Evolutionary conservation across 2,113 vertebrate species (phyloP).

Genomic region (Heterotis niloticus): DNA sequence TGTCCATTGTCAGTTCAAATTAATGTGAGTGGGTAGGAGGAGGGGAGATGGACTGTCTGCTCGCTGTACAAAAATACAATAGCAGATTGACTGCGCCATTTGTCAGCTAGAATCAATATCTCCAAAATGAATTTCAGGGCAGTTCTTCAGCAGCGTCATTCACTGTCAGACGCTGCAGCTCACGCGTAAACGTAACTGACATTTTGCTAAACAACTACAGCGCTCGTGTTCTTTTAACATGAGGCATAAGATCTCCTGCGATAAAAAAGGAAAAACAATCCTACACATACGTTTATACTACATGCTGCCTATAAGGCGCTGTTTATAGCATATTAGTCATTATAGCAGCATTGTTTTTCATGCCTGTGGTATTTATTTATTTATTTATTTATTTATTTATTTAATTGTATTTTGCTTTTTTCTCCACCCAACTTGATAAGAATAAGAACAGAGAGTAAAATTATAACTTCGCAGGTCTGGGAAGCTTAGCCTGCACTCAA

Average conservation of each 20-base stretch:
- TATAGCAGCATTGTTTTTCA: not conserved
- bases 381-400: no score
- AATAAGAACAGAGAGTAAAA: not conserved
- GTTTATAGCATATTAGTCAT: not conserved
- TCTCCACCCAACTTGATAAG: not conserved
- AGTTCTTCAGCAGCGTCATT: not conserved
- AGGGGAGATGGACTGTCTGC: not conserved
- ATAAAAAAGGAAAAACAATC: not conserved
- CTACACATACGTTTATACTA: not conserved
- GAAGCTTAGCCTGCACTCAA: not conserved
- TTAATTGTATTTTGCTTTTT: no score
- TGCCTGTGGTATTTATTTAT: not conserved
- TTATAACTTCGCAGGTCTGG: not conserved
- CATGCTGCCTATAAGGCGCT: not conserved
- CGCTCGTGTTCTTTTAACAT: not conserved
- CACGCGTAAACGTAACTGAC: not conserved
- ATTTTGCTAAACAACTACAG: not conserved
- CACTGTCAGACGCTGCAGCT: not conserved
- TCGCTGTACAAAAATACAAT: conserved; percentile 8
- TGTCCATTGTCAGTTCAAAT: conserved; percentile 10
- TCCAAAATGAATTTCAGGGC: not conserved
- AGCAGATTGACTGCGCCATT: not conserved
- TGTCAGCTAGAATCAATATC: not conserved
- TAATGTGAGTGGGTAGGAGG: not conserved
- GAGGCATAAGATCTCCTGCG: not conserved